Percentiles rank a stretch among this genome's conserved stretches.
Conservation (phyloP, 1,140 invertebrate species). For the Phymastichus coffea region DNA sequence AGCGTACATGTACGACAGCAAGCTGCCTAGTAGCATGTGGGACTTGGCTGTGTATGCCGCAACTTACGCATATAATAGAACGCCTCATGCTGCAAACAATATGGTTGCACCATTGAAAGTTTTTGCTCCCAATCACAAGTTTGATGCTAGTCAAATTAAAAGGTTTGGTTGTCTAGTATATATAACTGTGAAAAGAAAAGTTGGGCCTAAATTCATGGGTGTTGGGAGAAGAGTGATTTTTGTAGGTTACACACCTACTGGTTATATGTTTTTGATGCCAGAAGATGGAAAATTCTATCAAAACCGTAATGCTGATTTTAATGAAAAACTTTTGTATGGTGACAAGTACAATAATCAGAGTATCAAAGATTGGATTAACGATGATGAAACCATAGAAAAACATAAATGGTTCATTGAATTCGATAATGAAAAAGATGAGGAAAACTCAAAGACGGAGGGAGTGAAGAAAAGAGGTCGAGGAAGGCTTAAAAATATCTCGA, state of each 20-base stretch:
- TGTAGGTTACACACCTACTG: constrained; percentile 4
- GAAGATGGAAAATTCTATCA: background rate
- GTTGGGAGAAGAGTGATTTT: background rate
- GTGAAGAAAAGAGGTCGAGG: too few species aligned
- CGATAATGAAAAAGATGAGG: too few species aligned
- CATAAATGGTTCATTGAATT: too few species aligned
- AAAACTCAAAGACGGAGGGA: too few species aligned
- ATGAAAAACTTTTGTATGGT: background rate
- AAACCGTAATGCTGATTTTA: background rate
- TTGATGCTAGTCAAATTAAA: constrained; percentile 3
- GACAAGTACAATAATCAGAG: background rate
- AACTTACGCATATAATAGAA: constrained; percentile 36
- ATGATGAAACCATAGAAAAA: too few species aligned
- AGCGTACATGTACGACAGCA: constrained; percentile 38
- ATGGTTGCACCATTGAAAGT: constrained; percentile 1
- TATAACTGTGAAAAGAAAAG: background rate
- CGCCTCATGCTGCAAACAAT: constrained; percentile 17
- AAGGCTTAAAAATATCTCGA: too few species aligned
- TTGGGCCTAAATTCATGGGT: constrained; percentile 1
- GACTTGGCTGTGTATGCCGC: constrained; percentile 39
- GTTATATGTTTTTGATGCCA: background rate
- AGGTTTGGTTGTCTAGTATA: constrained; percentile 12
- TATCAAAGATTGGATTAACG: background rate
- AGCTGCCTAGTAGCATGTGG: constrained; percentile 39
- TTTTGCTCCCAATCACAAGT: constrained; percentile 1